Percentiles rank a stretch among this genome's conserved stretches.
Conservation (phyloP, 2,113 vertebrate species). For the Xiphophorus hellerii region DNA sequence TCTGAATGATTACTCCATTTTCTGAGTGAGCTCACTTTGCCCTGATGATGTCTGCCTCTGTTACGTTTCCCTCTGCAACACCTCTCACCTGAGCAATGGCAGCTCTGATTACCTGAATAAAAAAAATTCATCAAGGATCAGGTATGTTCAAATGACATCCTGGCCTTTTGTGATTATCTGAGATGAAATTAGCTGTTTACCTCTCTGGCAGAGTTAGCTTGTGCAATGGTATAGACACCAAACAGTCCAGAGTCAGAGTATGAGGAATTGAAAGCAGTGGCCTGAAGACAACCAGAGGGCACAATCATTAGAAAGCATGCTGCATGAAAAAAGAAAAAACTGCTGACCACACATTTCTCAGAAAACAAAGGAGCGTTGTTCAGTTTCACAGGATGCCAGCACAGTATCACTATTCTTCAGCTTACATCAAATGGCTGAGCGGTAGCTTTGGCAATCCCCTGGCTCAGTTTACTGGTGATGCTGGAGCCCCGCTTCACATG, state of each 20-base stretch:
- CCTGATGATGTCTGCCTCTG: constrained; percentile 78
- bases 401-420: constrained; percentile 8
- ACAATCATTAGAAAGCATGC: neutral
- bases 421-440: constrained; percentile 90
- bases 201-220: constrained; percentile 82
- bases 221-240: constrained; percentile 89
- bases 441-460: constrained; percentile 85
- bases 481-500: constrained; percentile 88
- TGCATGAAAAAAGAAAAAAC: neutral
- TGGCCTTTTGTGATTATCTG: neutral
- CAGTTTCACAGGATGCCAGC: neutral
- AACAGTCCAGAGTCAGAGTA: constrained; percentile 95
- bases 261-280: constrained; percentile 86
- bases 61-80: constrained; percentile 85
- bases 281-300: constrained; percentile 75
- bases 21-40: constrained; percentile 87
- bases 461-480: constrained; percentile 83
- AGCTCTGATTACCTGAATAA: constrained; percentile 88
- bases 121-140: neutral
- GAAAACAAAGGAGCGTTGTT: too few relatives aligned
- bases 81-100: constrained; percentile 84
- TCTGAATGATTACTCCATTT: neutral
- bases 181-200: constrained; percentile 69
- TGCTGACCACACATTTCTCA: neutral
- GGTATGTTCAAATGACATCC: neutral